Evolutionary conservation across 2,888 invertebrate genomes (phyloP).

Genomic region (Calliphora vomitoria): DNA sequence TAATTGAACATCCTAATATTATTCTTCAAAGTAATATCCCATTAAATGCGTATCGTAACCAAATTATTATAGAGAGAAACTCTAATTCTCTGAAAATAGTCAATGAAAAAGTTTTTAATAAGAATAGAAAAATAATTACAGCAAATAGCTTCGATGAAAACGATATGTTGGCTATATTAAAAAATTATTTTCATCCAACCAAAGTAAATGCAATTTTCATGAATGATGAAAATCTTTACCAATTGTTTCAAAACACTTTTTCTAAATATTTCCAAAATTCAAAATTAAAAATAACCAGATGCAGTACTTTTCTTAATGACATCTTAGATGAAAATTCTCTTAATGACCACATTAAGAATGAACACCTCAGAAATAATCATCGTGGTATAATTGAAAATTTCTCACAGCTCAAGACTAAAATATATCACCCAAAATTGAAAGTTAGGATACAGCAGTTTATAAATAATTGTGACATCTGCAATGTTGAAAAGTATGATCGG

Average conservation of each 20-base stretch:
- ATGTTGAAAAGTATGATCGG: conserved; percentile 4
- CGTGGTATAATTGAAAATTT: conserved; percentile 22
- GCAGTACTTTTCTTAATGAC: neutral
- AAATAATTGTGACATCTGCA: conserved; percentile 8
- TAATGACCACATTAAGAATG: neutral
- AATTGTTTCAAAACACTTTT: neutral
- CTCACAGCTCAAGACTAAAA: neutral
- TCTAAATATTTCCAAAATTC: neutral
- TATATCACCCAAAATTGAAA: conserved; percentile 33
- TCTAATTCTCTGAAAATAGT: no score
- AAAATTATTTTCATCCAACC: neutral
- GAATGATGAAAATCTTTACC: neutral
- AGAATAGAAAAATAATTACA: neutral
- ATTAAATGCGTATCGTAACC: no score
- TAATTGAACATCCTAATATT: no score
- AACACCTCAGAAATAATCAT: conserved; percentile 4
- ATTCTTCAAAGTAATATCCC: no score
- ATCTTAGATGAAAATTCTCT: conserved; percentile 19
- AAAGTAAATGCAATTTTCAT: conserved; percentile 18
- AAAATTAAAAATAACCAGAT: neutral
- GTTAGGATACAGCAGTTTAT: conserved; percentile 8
- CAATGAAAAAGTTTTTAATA: no score
- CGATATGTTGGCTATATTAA: neutral
- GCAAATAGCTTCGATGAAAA: neutral
- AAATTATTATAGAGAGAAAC: no score